Conservation (phyloP, 2,888 invertebrate genomes). For the Philopedon plagiatum region DNA sequence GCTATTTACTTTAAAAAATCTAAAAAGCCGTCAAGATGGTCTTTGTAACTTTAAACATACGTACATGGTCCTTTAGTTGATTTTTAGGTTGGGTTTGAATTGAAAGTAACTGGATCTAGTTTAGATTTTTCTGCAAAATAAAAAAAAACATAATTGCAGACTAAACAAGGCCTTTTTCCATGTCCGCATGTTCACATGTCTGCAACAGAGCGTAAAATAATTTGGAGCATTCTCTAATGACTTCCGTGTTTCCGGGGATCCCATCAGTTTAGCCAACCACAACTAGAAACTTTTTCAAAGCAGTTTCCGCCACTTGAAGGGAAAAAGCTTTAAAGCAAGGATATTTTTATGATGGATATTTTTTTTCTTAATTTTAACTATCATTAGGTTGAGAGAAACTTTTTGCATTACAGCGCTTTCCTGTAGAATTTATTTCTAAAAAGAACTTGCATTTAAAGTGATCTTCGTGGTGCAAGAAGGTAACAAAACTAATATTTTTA, state of each 20-base stretch:
- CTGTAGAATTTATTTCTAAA: background rate
- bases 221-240: conserved; percentile 1
- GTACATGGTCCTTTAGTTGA: too few species aligned
- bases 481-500: too few species aligned
- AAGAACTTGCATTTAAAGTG: background rate
- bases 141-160: too few species aligned
- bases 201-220: background rate
- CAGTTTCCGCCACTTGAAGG: background rate
- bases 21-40: too few species aligned
- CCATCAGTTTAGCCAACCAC: background rate
- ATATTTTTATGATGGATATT: conserved; percentile 4
- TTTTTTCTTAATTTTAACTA: background rate
- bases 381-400: background rate
- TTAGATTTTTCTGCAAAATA: too few species aligned
- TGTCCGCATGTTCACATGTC: background rate
- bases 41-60: too few species aligned
- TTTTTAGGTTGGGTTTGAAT: too few species aligned
- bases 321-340: background rate
- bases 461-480: too few species aligned
- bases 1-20: too few species aligned
- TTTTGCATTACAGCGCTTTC: background rate
- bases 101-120: too few species aligned
- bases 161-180: background rate
- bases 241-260: background rate
- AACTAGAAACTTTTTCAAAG: background rate